A percentile compares a stretch with the other conserved stretches of the same genome.
Evolutionary conservation across 2,113 vertebrate species (phyloP).

Genomic region (Phocoena sinus): DNA sequence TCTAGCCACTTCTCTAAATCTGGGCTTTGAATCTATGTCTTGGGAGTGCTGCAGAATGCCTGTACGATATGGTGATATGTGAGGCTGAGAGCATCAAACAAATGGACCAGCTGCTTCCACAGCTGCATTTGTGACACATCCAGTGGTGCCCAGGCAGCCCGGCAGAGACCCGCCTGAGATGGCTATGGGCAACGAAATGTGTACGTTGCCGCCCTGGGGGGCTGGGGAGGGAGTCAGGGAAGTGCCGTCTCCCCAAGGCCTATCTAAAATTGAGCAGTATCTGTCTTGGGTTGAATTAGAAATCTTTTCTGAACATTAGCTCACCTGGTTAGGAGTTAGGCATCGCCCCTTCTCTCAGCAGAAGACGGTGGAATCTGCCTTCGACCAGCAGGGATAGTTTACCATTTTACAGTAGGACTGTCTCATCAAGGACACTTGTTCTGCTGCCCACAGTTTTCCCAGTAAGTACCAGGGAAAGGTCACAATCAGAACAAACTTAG

Average conservation of each 20-base stretch:
- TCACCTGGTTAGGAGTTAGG: background rate
- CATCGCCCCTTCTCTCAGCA: background rate
- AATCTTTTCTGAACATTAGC: background rate
- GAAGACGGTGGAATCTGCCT: background rate
- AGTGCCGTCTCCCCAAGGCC: background rate
- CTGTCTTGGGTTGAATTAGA: background rate
- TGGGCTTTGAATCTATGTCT: background rate
- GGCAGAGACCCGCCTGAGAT: background rate
- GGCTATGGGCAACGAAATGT: background rate
- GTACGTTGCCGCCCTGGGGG: background rate
- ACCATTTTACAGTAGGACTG: background rate
- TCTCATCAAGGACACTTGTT: background rate
- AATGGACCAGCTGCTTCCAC: background rate
- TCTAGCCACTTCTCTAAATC: conserved; percentile 1
- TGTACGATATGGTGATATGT: background rate
- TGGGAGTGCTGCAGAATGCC: background rate
- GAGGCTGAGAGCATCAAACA: background rate
- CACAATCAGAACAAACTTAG: background rate
- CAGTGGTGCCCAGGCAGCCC: background rate
- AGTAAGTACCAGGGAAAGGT: background rate
- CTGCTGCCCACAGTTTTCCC: background rate
- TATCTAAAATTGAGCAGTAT: background rate
- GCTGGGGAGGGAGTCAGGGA: background rate
- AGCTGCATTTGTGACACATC: background rate
- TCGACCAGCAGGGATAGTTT: conserved; percentile 27